Evolutionary conservation across 2,113 vertebrate species (phyloP), one percentile per base, ranked within the genome.

Genomic region (Sigmodon hispidus): DNA sequence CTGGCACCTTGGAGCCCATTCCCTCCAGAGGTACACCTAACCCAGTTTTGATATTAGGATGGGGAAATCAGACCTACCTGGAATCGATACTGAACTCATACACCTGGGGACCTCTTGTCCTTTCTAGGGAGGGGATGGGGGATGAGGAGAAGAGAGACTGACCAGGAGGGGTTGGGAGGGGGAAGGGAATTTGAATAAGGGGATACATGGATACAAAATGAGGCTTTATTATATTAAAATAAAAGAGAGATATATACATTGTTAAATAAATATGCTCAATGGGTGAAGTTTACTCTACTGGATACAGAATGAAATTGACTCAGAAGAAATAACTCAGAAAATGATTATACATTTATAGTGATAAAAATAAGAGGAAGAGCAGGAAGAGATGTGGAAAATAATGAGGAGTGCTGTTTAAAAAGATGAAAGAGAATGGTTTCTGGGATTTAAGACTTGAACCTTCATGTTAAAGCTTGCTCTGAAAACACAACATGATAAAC

Each of bases 161-260:
- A n/a, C n/a, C n/a, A n/a, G n/a, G n/a, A n/a, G n/a, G n/a, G n/a
- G n/a, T n/a, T n/a, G n/a, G n/a, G n/a, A n/a, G n/a, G n/a, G n/a
- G n/a, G n/a, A n/a, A n/a, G n/a, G n/a, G n/a, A n/a, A n/a, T n/a
- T n/a, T n/a, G n/a, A n/a, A n/a, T n/a, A n/a, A n/a, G n/a, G n/a
- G n/a, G n/a, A n/a, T n/a, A n/a, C n/a, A n/a, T n/a, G n/a, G n/a
- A n/a, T n/a, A n/a, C n/a, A n/a, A n/a, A n/a, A n/a, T n/a, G n/a
- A n/a, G n/a, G n/a, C n/a, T n/a, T n/a, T n/a, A n/a, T n/a, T n/a
- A n/a, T n/a, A n/a, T 94, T 45, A 87, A 86, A 81, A 57, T 76
- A 48, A 93, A 94, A 91, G 40, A 81, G 55, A 93, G 93, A 91
- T 45, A 81, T 24, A 31, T 9, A 80, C 11, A 21, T 12, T 69